Evolutionary conservation across 2,113 vertebrate species (phyloP).

Genomic region (Eudorcas thomsonii): DNA sequence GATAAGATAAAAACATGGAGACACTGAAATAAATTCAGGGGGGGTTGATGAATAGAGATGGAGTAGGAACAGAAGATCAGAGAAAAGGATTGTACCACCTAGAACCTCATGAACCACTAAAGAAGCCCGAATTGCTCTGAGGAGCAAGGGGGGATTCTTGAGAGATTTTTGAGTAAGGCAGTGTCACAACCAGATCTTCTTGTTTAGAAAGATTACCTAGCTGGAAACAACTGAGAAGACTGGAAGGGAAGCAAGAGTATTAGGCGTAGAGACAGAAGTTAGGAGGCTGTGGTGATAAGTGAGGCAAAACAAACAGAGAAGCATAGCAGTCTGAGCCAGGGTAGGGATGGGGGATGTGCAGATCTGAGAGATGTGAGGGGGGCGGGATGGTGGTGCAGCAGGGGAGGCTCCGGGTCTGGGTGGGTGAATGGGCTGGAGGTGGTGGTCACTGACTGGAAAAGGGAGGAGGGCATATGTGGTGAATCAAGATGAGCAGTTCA

Average conservation of each 20-base stretch:
- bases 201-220: neutral
- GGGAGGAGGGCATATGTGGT: neutral
- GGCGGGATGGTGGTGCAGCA: neutral
- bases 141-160: neutral
- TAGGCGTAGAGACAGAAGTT: neutral
- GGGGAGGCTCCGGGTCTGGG: neutral
- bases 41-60: neutral
- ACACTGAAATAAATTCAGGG: neutral
- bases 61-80: neutral
- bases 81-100: neutral
- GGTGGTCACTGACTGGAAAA: neutral
- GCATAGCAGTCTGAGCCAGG: neutral
- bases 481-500: neutral
- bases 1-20: neutral
- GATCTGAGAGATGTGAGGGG: neutral
- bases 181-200: neutral
- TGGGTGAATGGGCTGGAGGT: neutral
- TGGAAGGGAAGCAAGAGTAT: neutral
- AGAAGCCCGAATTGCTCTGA: neutral
- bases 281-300: neutral
- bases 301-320: neutral
- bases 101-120: neutral
- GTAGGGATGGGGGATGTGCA: too few species aligned
- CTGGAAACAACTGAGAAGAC: neutral
- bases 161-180: neutral